phyloP scores from a whole-genome alignment of 2,113 vertebrate species.

The Tetrax tetrax region DNA sequence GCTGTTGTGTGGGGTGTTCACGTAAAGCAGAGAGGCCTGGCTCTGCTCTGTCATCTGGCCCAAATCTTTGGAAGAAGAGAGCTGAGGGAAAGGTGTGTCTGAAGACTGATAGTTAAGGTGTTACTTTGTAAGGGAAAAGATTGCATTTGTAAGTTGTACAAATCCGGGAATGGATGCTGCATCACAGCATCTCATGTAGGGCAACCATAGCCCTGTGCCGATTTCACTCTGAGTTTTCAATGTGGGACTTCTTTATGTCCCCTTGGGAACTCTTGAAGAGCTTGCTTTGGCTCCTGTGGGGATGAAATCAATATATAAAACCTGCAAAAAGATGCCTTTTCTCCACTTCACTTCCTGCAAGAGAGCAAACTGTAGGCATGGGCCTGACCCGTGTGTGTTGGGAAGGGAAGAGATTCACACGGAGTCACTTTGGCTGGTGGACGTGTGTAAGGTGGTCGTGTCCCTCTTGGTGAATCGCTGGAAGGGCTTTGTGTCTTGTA shows the following conservation, averaged over 20 bases:
- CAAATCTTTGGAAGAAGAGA: background rate
- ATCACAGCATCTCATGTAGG: background rate
- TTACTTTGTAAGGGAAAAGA: background rate
- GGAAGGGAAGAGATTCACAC: background rate
- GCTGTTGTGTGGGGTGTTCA: background rate
- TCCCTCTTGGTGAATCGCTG: fast-evolving
- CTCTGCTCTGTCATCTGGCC: background rate
- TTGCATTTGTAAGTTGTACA: background rate
- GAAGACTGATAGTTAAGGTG: background rate
- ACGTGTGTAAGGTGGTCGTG: fast-evolving
- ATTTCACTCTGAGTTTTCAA: background rate
- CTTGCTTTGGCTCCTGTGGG: background rate
- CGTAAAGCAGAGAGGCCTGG: background rate
- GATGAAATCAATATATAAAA: background rate
- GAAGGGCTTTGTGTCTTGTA: background rate
- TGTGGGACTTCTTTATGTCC: background rate
- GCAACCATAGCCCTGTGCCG: background rate
- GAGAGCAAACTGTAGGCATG: background rate
- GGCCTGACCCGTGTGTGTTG: fast-evolving
- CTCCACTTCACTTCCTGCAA: background rate
- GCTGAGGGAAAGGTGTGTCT: background rate
- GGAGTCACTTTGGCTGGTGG: background rate
- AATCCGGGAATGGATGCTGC: background rate
- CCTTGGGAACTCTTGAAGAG: background rate
- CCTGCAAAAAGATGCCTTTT: background rate